phyloP scores from a whole-genome alignment of 64 coral and sea anemone species.

The Anthopleura sola region DNA sequence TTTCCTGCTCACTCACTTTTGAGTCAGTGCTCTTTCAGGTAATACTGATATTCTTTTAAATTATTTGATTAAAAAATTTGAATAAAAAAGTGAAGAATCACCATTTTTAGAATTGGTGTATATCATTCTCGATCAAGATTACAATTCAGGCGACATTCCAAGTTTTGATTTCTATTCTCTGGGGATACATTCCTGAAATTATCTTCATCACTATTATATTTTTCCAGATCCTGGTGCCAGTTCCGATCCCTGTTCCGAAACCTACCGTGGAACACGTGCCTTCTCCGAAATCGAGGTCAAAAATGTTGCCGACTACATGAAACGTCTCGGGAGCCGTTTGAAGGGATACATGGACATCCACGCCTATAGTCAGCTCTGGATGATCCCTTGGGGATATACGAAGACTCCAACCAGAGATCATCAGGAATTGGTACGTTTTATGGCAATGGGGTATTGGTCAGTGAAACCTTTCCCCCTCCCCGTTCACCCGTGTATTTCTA shows the following conservation, averaged over 20 bases:
- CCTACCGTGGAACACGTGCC: conserved; percentile 39
- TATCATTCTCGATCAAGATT: too few relatives aligned
- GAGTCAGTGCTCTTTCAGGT: too few relatives aligned
- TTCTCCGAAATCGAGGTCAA: conserved; percentile 68
- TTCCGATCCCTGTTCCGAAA: conserved; percentile 34
- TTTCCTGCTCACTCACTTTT: too few relatives aligned
- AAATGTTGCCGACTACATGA: conserved; percentile 64
- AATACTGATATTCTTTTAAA: too few relatives aligned
- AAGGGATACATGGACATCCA: conserved; percentile 58
- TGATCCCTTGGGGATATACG: conserved; percentile 50
- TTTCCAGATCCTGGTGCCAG: conserved; percentile 59
- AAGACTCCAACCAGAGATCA: conserved; percentile 11
- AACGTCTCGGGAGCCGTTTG: not conserved
- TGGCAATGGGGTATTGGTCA: not conserved
- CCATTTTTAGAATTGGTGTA: too few relatives aligned
- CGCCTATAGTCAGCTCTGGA: conserved; percentile 62
- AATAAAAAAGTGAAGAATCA: too few relatives aligned
- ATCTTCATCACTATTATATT: too few relatives aligned
- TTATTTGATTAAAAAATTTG: too few relatives aligned
- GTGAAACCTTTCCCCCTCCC: not conserved
- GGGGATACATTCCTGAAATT: too few relatives aligned
- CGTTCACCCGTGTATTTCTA: too few relatives aligned
- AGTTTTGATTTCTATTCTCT: too few relatives aligned
- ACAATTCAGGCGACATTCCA: too few relatives aligned
- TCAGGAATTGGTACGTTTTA: conserved; percentile 27